Evolutionary conservation across 2,888 invertebrate species (phyloP), one percentile per base, ranked within the genome.

Genomic region (Zhuqinia jingwanae): DNA sequence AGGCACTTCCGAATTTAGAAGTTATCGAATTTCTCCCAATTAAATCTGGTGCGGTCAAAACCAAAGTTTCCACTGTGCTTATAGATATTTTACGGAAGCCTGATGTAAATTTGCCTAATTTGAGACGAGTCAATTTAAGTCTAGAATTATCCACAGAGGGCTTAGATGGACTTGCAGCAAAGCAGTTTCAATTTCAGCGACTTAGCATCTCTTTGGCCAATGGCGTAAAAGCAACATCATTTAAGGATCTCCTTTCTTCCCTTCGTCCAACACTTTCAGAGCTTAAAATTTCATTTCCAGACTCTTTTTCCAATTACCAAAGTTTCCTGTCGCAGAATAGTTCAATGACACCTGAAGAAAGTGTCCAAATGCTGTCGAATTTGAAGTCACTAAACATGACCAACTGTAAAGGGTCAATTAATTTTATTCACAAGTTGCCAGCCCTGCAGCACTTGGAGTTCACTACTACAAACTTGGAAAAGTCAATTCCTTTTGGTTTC

Each of bases 1-100:
- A 81, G 45, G 27, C 81, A 2, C 27, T 86, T 2, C 89, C 89
- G 10, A 88, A 87, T 22, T 68, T 89, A 1, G 88, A 88, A 80
- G 76, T 63, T 8, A 63, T 89, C 8, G 45, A 75, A 11, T 81
- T 85, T 58, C 81, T 81, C 15, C 78, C 58, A 0, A 68, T 70
- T 20, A 79, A 60, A 17, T 42, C 36, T 68, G 75, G 15, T 15
- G 56, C 45, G 15, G 45, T 70, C 6, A 79, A 76, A 80, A 63
- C 80, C 6, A 75, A 22, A 53, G 60, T 87, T 45, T 86, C 86
- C 11, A 58, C 17, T 8, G 50, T 81, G 11, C 45, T 89, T 1
- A 22, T 85, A 20, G 77, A 78, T 11, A 42, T 84, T 10, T n/a
- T 89, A 20, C 22, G 73, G 15, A 65, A 82, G 10, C 76, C 76